A percentile compares a stretch with the other conserved stretches of the same genome.
These are phyloP conservation scores for Leptodirus hochenwartii DNA, from an alignment of 2,888 invertebrate species.

Conservation along the genomic window DNA sequence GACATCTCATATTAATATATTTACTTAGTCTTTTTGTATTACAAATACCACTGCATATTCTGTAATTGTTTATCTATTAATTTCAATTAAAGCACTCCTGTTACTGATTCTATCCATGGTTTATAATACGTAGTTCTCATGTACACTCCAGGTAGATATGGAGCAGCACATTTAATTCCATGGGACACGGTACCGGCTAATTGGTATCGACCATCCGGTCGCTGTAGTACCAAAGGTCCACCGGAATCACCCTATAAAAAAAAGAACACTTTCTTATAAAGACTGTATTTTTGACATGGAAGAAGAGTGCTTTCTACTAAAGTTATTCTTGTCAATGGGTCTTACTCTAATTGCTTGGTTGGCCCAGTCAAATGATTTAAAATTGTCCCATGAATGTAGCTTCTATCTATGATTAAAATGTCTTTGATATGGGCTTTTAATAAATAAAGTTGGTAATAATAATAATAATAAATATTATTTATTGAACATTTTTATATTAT, in stretches of 20 bases:
- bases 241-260: constrained; percentile 73
- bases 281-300: too few relatives aligned
- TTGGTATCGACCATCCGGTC: constrained; percentile 71
- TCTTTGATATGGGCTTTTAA: too few relatives aligned
- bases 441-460: too few relatives aligned
- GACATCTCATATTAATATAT: too few relatives aligned
- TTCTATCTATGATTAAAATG: too few relatives aligned
- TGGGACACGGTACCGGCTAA: constrained; percentile 85
- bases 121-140: constrained; percentile 86
- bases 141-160: constrained; percentile 81
- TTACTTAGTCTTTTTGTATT: too few relatives aligned
- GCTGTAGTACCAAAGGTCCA: constrained; percentile 69
- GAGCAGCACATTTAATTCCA: constrained; percentile 87
- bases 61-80: too few relatives aligned
- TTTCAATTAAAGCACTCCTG: constrained; percentile 57
- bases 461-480: too few relatives aligned
- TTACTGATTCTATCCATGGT: constrained; percentile 76
- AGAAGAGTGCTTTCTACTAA: too few relatives aligned
- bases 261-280: constrained; percentile 1
- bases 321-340: too few relatives aligned
- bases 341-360: not conserved
- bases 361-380: not conserved
- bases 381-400: not conserved
- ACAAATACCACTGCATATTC: too few relatives aligned
- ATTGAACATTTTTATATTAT: too few relatives aligned